A percentile compares a stretch with the other conserved stretches of the same genome.
Conservation (phyloP, 1,140 invertebrate genomes). For the Gonatopus flavifemur region DNA sequence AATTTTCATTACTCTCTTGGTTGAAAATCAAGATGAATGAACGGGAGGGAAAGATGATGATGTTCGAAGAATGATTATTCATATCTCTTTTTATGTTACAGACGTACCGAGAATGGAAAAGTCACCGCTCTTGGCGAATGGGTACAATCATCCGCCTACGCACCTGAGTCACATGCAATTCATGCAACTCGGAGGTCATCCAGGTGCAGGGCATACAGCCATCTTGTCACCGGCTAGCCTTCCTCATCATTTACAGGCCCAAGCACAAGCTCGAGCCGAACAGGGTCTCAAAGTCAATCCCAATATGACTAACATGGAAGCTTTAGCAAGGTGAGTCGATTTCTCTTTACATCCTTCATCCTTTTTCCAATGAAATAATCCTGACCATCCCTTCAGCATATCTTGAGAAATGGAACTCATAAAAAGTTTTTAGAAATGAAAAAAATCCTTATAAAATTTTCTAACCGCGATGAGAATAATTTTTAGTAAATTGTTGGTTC, state of each 20-base stretch:
- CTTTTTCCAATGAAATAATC: neutral
- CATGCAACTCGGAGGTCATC: slow-evolving; percentile 78
- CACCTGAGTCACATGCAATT: slow-evolving; percentile 87
- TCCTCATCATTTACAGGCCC: slow-evolving; percentile 70
- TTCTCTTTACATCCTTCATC: too few species aligned
- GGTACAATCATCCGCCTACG: slow-evolving; percentile 91
- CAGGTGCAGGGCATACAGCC: slow-evolving; percentile 67
- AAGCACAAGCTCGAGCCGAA: slow-evolving; percentile 53
- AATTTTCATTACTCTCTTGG: too few species aligned
- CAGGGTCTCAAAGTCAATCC: slow-evolving; percentile 68
- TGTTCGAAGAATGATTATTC: too few species aligned
- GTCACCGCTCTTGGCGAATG: slow-evolving; percentile 87
- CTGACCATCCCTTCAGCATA: too few species aligned
- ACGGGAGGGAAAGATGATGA: too few species aligned
- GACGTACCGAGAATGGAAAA: slow-evolving; percentile 87
- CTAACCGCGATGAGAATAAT: too few species aligned
- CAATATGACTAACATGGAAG: slow-evolving; percentile 78
- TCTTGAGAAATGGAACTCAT: too few species aligned
- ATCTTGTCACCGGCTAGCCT: slow-evolving; percentile 86
- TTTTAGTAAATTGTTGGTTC: too few species aligned
- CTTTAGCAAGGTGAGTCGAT: slow-evolving; percentile 74
- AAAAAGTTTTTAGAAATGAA: too few species aligned
- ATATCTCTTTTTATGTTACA: slow-evolving; percentile 53
- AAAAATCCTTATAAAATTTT: too few species aligned
- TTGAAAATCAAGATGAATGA: too few species aligned